Evolutionary conservation across 2,888 invertebrate species (phyloP).

Genomic region (Scrobipalpa atriplicella): DNA sequence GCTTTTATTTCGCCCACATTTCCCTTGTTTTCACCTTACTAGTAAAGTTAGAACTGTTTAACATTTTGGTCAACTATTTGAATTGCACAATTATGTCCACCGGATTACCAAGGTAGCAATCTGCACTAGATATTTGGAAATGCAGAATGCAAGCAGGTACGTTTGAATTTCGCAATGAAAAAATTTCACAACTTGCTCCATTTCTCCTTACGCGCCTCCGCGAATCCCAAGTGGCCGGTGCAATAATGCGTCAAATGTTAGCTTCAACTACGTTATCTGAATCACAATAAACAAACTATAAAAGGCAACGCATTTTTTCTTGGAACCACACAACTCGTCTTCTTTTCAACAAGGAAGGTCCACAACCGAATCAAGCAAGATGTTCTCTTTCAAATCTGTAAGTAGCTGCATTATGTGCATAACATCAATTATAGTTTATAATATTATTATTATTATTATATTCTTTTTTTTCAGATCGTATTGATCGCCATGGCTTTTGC

Average conservation of each 20-base stretch:
- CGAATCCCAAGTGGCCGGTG: slow-evolving; percentile 76
- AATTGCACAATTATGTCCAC: slow-evolving; percentile 2
- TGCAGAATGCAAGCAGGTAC: slow-evolving; percentile 37
- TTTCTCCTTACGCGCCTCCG: slow-evolving; percentile 69
- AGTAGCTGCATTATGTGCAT: slow-evolving; percentile 41
- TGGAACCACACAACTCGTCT: slow-evolving; percentile 68
- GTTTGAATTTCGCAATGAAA: slow-evolving; percentile 63
- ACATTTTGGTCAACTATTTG: background rate
- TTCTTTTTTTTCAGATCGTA: slow-evolving; percentile 63
- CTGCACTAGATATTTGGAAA: slow-evolving; percentile 28
- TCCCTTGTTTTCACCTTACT: too few relatives aligned
- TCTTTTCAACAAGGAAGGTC: slow-evolving; percentile 76
- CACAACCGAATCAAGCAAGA: slow-evolving; percentile 66
- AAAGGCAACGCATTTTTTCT: slow-evolving; percentile 64
- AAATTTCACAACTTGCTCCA: slow-evolving; percentile 75
- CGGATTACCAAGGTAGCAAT: background rate
- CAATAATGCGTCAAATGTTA: slow-evolving; percentile 75
- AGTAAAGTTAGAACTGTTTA: too few relatives aligned
- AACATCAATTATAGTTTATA: slow-evolving; percentile 12
- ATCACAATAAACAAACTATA: slow-evolving; percentile 76
- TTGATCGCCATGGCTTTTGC: slow-evolving; percentile 68
- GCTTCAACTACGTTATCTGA: slow-evolving; percentile 69
- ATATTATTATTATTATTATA: background rate
- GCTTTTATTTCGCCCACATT: background rate
- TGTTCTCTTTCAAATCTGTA: slow-evolving; percentile 80